Percentiles rank a stretch among this genome's conserved stretches.
Evolutionary conservation across 2,797 vertebrate genomes (phyloP).

Genomic region (Scomberomorus guttatus): DNA sequence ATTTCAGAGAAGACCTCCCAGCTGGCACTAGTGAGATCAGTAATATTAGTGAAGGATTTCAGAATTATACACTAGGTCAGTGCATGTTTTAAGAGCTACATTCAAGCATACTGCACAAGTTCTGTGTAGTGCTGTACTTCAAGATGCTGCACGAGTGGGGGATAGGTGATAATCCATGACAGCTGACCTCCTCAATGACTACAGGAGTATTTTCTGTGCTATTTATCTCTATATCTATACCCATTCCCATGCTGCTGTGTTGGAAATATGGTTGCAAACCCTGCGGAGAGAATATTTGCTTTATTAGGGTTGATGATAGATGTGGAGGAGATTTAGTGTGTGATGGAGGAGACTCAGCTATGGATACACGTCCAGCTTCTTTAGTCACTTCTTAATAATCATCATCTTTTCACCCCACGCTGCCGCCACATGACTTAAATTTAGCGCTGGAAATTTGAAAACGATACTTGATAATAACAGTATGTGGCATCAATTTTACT

Average conservation of each 20-base stretch:
- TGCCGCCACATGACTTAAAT: neutral
- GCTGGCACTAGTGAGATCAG: constrained; percentile 24
- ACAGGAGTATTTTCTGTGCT: neutral
- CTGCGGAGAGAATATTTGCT: neutral
- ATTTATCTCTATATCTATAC: neutral
- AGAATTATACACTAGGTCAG: neutral
- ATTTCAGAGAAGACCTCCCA: constrained; percentile 50
- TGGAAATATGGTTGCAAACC: constrained; percentile 15
- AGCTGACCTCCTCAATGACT: neutral
- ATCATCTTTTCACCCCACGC: neutral
- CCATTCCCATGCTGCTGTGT: neutral
- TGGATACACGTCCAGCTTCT: neutral
- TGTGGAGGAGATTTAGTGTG: constrained; percentile 1
- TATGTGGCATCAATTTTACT: no score
- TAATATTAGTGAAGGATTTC: constrained; percentile 12
- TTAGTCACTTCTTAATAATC: constrained; percentile 2
- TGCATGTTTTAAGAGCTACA: constrained; percentile 2
- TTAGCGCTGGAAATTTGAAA: neutral
- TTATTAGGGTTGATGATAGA: constrained; percentile 3
- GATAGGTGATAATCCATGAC: neutral
- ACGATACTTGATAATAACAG: no score
- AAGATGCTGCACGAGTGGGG: neutral
- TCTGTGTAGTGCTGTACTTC: neutral
- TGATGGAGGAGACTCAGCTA: constrained; percentile 9
- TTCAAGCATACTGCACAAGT: neutral